phyloP scores from a whole-genome alignment of 2,113 vertebrate genomes.

The Speoplatyrhinus poulsoni region DNA sequence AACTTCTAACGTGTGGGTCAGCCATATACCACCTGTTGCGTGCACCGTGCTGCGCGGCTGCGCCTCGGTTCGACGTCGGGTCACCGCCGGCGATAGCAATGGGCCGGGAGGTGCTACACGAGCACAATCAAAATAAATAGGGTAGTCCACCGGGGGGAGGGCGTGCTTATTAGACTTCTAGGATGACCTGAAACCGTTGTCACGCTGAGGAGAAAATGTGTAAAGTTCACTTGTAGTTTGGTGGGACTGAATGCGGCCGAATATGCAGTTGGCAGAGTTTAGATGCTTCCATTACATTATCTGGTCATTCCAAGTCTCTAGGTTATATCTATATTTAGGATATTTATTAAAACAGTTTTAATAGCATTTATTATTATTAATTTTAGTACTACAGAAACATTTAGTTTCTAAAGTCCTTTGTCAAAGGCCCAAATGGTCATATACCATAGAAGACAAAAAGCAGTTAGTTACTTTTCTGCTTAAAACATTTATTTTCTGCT shows the following conservation, averaged over 20 bases:
- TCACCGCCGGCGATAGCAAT: slow-evolving; percentile 59
- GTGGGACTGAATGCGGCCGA: slow-evolving; percentile 23
- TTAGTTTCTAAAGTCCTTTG: slow-evolving; percentile 15
- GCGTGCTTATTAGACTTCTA: slow-evolving; percentile 54
- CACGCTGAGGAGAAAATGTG: slow-evolving; percentile 76
- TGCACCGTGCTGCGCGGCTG: slow-evolving; percentile 20
- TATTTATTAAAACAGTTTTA: not conserved
- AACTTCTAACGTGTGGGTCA: not conserved
- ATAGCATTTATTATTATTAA: slow-evolving; percentile 10
- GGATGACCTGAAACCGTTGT: slow-evolving; percentile 48
- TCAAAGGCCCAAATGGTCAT: slow-evolving; percentile 36
- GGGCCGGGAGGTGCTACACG: slow-evolving; percentile 56
- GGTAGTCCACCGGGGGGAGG: slow-evolving; percentile 56
- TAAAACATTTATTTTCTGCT: slow-evolving; percentile 15
- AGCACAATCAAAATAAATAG: slow-evolving; percentile 73
- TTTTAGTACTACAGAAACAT: not conserved
- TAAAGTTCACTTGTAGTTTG: slow-evolving; percentile 63
- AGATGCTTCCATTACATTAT: too few relatives aligned
- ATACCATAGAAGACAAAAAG: slow-evolving; percentile 20
- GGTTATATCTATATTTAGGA: not conserved
- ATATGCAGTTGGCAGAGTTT: not conserved
- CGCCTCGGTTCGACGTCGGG: slow-evolving; percentile 54
- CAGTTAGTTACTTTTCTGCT: slow-evolving; percentile 23
- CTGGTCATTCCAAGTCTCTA: not conserved
- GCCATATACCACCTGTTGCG: slow-evolving; percentile 64